Base-by-base conservation (phyloP, 2,888 invertebrate species). In the Slavum lentiscoides region DNA sequence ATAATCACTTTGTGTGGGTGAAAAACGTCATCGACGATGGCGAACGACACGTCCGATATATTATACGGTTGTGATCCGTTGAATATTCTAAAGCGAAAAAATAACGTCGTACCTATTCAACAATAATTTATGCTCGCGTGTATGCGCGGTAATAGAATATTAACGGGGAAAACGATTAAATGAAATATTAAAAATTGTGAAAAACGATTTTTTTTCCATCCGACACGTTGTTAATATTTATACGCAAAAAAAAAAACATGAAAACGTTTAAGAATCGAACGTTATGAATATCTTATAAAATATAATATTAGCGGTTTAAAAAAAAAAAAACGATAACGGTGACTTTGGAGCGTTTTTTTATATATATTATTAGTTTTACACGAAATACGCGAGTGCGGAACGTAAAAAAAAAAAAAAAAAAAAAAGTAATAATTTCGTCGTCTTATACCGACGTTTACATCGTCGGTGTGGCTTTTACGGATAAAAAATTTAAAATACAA, bases 401-500 rank as follows among this genome's bases (percentile, higher is more conserved):
- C 15, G 9, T 72, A 72, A 68, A 19, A 59, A 19, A 58, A 68
- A 30, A 17, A 17, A 53, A 68, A 53, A 17, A 30, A 53, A 53
- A 9, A 68, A 68, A 8, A 13, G 15, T 43, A 67, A 49, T 23
- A 43, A 75, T 66, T 58, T 19, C 58, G 37, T 5, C 13, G 43
- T 6, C n/a, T 49, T n/a, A n/a, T 49, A 49, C 17, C 11, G 19
- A 15, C 67, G n/a, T n/a, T 30, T 59, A 30, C 19, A 8, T n/a
- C 37, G 11, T 21, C 0, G 58, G 23, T 0, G 9, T 0, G 9
- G 37, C 39, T 23, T 39, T 43, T 58, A 23, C 19, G 66, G 23
- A 67, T 67, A 49, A 68, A 75, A 75, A 68, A 43, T 75, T 55
- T 67, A 67, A 75, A 75, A 75, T 43, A 75, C 67, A 68, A 67